These are phyloP conservation scores for Drosophila pectinifera DNA, from an alignment of 1,140 invertebrate genomes.

Conservation along the genomic window DNA sequence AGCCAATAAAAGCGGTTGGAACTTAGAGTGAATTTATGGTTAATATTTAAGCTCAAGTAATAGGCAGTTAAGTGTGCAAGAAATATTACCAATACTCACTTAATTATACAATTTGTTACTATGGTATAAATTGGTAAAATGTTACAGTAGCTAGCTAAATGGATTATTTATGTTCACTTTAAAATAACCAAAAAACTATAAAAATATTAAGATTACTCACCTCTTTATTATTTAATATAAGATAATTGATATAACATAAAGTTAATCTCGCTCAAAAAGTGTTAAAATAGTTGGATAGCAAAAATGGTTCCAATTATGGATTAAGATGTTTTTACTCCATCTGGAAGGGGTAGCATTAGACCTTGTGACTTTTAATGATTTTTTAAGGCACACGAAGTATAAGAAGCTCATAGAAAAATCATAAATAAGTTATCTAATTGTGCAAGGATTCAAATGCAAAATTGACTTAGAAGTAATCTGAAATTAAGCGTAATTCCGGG, in stretches of 20 bases:
- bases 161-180: no score
- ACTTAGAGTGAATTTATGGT: neutral
- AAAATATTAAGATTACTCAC: no score
- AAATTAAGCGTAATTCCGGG: neutral
- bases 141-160: neutral
- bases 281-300: no score
- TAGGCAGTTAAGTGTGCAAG: neutral
- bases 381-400: neutral
- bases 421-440: neutral
- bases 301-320: no score
- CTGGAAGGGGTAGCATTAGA: no score
- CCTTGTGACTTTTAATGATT: no score
- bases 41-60: neutral
- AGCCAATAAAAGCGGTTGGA: constrained; percentile 9
- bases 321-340: no score
- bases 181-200: no score
- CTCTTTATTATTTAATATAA: neutral
- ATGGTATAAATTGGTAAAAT: no score
- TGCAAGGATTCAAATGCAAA: neutral
- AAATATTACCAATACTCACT: neutral
- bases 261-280: neutral
- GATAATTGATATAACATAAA: neutral
- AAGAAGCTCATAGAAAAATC: neutral
- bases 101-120: neutral
- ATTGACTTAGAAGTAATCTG: neutral